phyloP scores from a whole-genome alignment of 2,888 invertebrate species.

The Bellardia pandia region DNA sequence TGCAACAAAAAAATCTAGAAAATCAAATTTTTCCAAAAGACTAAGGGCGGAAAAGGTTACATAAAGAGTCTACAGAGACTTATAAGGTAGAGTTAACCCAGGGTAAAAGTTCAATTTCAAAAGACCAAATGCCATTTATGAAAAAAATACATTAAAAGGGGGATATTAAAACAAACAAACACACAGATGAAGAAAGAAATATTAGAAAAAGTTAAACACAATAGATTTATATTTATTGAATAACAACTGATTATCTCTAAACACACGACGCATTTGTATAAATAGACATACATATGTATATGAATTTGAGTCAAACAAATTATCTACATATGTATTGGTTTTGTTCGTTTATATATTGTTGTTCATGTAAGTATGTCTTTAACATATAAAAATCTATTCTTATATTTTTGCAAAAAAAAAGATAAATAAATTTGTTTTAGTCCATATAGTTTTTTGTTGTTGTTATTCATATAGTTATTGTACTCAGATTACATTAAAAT shows the following conservation, averaged over 20 bases:
- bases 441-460: neutral
- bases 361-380: neutral
- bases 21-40: neutral
- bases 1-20: neutral
- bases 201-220: constrained; percentile 3
- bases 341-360: neutral
- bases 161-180: constrained; percentile 36
- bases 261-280: constrained; percentile 18
- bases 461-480: constrained; percentile 5
- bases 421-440: neutral
- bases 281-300: constrained; percentile 34
- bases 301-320: constrained; percentile 51
- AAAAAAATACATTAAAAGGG: constrained; percentile 20
- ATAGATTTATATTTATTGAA: constrained; percentile 16
- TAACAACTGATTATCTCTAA: constrained; percentile 22
- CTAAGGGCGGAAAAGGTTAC: neutral
- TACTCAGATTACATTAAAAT: constrained; percentile 41
- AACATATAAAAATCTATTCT: neutral
- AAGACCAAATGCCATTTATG: constrained; percentile 42
- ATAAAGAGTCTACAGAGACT: neutral
- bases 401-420: neutral
- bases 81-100: constrained; percentile 14
- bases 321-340: neutral
- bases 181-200: neutral
- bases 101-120: constrained; percentile 56